phyloP scores from a whole-genome alignment of 2,888 invertebrate genomes.

The Apamea crenata region DNA sequence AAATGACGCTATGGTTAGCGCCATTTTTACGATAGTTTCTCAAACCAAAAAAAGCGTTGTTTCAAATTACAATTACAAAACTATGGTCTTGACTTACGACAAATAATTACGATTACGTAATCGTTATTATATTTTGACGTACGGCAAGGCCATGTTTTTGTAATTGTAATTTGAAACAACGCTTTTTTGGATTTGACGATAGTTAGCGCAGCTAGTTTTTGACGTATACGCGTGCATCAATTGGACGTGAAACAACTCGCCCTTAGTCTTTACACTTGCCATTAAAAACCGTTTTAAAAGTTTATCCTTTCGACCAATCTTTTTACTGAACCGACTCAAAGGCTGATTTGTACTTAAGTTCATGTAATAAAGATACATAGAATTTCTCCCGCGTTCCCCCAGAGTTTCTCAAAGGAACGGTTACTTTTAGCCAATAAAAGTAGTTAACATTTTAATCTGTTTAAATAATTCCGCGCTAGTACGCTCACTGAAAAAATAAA shows the following conservation, averaged over 20 bases:
- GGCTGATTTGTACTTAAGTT: constrained; percentile 20
- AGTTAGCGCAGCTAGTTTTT: not conserved
- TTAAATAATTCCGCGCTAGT: constrained; percentile 39
- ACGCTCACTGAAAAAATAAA: constrained; percentile 22
- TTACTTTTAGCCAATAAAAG: constrained; percentile 45
- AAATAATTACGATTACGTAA: no score
- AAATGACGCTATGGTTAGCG: no score
- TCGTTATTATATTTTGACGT: no score
- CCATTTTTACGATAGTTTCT: no score
- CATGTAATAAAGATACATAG: constrained; percentile 19
- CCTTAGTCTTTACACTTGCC: not conserved
- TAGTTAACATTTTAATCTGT: constrained; percentile 51
- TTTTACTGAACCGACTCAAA: constrained; percentile 29
- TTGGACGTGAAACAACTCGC: not conserved
- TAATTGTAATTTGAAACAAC: not conserved
- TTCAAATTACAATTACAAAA: no score
- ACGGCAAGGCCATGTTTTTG: no score
- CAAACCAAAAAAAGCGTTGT: no score
- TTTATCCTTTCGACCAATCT: constrained; percentile 6
- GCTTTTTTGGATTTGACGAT: not conserved
- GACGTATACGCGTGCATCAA: not conserved
- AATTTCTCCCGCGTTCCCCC: constrained; percentile 17
- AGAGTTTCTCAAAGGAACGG: constrained; percentile 46
- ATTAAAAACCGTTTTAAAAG: constrained; percentile 12
- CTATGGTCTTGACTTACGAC: no score